These are phyloP conservation scores for Patella depressa DNA, from an alignment of 2,888 invertebrate genomes.

Conservation along the genomic window DNA sequence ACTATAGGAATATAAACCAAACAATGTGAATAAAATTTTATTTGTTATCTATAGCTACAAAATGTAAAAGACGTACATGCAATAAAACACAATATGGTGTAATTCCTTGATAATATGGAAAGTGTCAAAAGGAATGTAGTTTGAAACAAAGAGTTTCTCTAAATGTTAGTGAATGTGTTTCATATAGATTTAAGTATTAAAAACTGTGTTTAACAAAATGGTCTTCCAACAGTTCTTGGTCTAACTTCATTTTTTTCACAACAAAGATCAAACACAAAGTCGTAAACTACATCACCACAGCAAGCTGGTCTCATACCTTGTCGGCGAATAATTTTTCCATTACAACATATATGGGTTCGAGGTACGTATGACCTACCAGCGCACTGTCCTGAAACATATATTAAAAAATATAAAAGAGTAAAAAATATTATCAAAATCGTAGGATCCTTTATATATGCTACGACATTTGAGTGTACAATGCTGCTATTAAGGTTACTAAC, in stretches of 20 bases:
- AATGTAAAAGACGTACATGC: too few relatives aligned
- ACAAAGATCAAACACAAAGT: constrained; percentile 40
- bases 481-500: too few relatives aligned
- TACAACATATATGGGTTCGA: constrained; percentile 40
- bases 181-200: not conserved
- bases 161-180: too few relatives aligned
- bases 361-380: constrained; percentile 27
- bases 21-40: too few relatives aligned
- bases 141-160: too few relatives aligned
- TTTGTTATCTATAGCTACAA: too few relatives aligned
- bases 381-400: constrained; percentile 30
- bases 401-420: not conserved
- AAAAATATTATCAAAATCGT: not conserved
- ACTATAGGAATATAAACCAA: too few relatives aligned
- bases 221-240: constrained; percentile 23
- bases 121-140: too few relatives aligned
- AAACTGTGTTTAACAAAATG: constrained; percentile 18
- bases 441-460: too few relatives aligned
- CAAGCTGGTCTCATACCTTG: constrained; percentile 40
- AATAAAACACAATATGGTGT: too few relatives aligned
- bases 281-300: constrained; percentile 33
- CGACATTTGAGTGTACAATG: too few relatives aligned
- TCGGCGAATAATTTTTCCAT: constrained; percentile 30
- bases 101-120: too few relatives aligned
- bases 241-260: constrained; percentile 33